Evolutionary conservation across 2,113 vertebrate genomes (phyloP), one percentile per base, ranked within the genome.

Genomic region (Donacobius atricapilla): DNA sequence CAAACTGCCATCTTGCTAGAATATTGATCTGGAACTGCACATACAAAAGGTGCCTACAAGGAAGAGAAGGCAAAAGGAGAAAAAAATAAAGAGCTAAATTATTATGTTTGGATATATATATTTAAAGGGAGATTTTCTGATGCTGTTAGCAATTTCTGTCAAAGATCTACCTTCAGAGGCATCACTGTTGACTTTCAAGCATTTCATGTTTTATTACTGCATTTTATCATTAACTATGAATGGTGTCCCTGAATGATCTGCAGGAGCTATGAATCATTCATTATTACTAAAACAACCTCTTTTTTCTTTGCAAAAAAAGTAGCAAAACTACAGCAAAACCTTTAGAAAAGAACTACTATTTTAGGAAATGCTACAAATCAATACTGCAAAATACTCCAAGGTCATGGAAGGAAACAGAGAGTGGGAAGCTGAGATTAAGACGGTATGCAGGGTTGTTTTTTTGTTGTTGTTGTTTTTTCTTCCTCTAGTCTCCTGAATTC

Each of bases 181-280:
- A 71, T 78, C 79, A 11, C 76, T 93, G 71, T 16, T 73, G 66
- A 61, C 88, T 93, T 93, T 83, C 64, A 88, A 80, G 66, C 35
- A 14, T 86, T 85, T 91, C 61, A 72, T 95, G 75, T 90, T 96
- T 94, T 93, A 83, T 88, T 83, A 39, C 80, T 84, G 76, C 48
- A 53, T 87, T 93, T 90, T 66, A 83, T 95, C 31, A 85, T 95
- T 95, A 96, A 94, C 71, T 91, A 86, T 93, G 90, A 58, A 83
- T 90, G 82, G 40, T 0, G 9, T 93, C 90, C 90, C 90, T 88
- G 83, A 68, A 78, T 90, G 93, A 94, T 88, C 83, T 10, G n/a
- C 51, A 64, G 60, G 51, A 91, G 24, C 48, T 71, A 93, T 96
- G 68, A 95, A 95, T 94, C 71, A 94, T 97, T 92, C 60, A 93